A percentile compares a stretch with the other conserved stretches of the same genome.
Conservation (phyloP, 2,113 vertebrate genomes). For the Anser cygnoides region DNA sequence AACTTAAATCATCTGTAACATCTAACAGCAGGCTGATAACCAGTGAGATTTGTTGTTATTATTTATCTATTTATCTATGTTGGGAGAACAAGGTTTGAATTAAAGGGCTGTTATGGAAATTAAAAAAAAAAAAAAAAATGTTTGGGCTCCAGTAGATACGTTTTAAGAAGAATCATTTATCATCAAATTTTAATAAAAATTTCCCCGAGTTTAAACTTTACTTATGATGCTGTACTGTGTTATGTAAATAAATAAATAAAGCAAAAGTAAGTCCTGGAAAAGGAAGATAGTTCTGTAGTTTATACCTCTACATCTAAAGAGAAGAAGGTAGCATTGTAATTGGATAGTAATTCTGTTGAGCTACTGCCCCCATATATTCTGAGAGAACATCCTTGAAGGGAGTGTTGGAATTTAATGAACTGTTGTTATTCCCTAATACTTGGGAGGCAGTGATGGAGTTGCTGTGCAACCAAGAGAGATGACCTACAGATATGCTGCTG, state of each 20-base stretch:
- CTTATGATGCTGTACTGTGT: neutral
- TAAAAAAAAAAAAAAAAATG: neutral
- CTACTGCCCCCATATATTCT: neutral
- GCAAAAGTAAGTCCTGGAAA: neutral
- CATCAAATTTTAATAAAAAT: neutral
- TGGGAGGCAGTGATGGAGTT: neutral
- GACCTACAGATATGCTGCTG: neutral
- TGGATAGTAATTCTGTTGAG: neutral
- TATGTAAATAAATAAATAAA: conserved; percentile 26
- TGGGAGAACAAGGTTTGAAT: neutral
- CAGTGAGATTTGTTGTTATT: neutral
- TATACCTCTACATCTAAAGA: neutral
- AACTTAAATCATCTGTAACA: neutral
- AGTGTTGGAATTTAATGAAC: neutral
- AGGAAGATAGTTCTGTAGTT: neutral
- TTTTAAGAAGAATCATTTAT: neutral
- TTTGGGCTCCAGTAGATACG: neutral
- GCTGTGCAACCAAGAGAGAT: neutral
- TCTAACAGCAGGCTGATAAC: neutral
- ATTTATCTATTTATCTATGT: neutral
- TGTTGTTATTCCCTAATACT: neutral
- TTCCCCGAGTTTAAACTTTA: conserved; percentile 36
- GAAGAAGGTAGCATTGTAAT: neutral
- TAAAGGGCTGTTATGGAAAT: neutral
- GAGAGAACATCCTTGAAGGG: neutral